Base-by-base conservation (phyloP, 2,113 vertebrate genomes). In the Oplegnathus fasciatus region DNA sequence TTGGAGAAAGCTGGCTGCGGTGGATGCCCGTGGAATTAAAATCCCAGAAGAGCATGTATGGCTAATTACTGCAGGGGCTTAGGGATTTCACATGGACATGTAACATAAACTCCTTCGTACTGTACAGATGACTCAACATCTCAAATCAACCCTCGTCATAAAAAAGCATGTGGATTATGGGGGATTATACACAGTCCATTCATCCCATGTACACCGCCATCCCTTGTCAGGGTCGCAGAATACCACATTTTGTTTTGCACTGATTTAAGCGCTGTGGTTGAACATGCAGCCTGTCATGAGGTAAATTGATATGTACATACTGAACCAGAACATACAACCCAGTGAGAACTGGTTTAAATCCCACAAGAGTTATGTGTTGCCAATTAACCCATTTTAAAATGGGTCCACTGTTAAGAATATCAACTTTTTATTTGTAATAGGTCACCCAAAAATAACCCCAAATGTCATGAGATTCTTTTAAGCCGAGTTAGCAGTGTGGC, bases 61-160 rank as follows among this genome's bases (percentile, higher is more conserved):
- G n/a, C 75, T 89, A 89, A 91, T 89, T 85, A 80, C 78, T 71
- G 58, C 58, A 5, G 84, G 37, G 73, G 62, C 46, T 87, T 3
- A 24, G 89, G 79, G 87, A 64, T 20, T 62, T 70, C 48, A 80
- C 60, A 34, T 54, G 70, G 30, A 80, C 67, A 32, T 82, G 68
- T 68, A 85, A 71, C 87, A 84, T 52, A 75, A 77, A 85, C 79
- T 80, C 57, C 67, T 44, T 18, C 52, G 32, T 15, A 61, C 62
- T 65, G 69, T 66, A 17, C 30, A 30, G 9, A 72, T 10, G 57
- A 77, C 32, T 73, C 34, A 42, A 37, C 26, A 66, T 58, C 62
- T 84, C 44, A 15, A 62, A 81, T 57, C 64, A 52, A 32, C 26
- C 46, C n/a, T 61, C 3, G 24, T 61, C 40, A 61, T 68, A 34